phyloP scores from a whole-genome alignment of 1,140 invertebrate genomes.

The Psix sp. region DNA sequence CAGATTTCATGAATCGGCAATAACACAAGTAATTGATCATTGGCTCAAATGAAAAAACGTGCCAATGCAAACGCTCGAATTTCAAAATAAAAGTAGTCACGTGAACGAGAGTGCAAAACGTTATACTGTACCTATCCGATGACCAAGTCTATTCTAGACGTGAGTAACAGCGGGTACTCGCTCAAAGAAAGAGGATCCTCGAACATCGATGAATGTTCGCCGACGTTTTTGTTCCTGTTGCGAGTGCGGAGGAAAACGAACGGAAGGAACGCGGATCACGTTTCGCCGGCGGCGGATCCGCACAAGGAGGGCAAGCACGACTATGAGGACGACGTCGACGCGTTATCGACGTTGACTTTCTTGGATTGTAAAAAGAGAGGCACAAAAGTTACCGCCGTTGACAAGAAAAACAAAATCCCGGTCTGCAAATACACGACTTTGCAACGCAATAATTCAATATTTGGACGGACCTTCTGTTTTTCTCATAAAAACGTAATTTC shows the following conservation, averaged over 20 bases:
- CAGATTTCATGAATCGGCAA: conserved; percentile 24
- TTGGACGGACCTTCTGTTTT: conserved; percentile 25
- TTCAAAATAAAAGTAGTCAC: conserved; percentile 53
- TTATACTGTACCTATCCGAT: conserved; percentile 53
- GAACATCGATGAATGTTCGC: conserved; percentile 57
- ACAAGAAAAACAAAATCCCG: conserved; percentile 48
- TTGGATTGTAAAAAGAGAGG: conserved; percentile 55
- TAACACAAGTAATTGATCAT: too few species aligned
- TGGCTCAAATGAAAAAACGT: conserved; percentile 27
- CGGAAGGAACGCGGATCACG: conserved; percentile 58
- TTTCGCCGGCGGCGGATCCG: conserved; percentile 59
- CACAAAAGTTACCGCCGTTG: conserved; percentile 40
- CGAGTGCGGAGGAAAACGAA: conserved; percentile 42
- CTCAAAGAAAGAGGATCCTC: conserved; percentile 54
- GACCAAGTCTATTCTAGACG: conserved; percentile 57
- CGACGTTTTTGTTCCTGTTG: conserved; percentile 53
- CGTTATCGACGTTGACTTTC: conserved; percentile 52
- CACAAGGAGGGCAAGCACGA: conserved; percentile 37
- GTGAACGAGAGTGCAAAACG: conserved; percentile 26
- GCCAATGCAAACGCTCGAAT: conserved; percentile 28
- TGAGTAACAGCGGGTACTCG: conserved; percentile 55
- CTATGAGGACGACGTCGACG: conserved; percentile 27
- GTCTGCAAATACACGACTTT: conserved; percentile 37
- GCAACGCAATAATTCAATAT: conserved; percentile 53
- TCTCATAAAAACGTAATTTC: conserved; percentile 36